phyloP scores from a whole-genome alignment of 2,888 invertebrate species.

The Beris chalybata region DNA sequence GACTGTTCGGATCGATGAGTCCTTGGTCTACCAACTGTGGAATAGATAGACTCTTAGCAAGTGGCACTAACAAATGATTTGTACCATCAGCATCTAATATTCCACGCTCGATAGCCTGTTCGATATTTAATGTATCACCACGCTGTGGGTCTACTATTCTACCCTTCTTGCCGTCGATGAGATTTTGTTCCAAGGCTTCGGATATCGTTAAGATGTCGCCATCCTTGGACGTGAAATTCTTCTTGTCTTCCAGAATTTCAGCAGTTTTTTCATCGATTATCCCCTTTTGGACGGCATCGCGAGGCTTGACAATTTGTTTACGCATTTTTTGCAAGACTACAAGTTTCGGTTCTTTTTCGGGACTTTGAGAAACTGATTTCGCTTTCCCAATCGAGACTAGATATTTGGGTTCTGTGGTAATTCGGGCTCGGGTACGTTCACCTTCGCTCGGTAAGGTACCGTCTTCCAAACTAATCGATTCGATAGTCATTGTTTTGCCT shows the following conservation, averaged over 20 bases:
- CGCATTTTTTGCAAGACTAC: constrained; percentile 77
- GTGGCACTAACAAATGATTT: constrained; percentile 75
- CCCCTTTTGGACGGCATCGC: constrained; percentile 76
- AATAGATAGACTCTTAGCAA: constrained; percentile 78
- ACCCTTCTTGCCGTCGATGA: constrained; percentile 74
- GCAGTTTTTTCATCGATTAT: constrained; percentile 78
- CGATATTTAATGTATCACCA: constrained; percentile 77
- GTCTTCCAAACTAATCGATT: constrained; percentile 53
- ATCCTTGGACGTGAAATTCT: constrained; percentile 61
- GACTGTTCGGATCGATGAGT: constrained; percentile 71
- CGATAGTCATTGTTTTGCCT: constrained; percentile 43
- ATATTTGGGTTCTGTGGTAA: constrained; percentile 68
- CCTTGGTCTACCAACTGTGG: constrained; percentile 86
- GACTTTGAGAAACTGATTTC: constrained; percentile 59
- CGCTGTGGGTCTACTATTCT: constrained; percentile 81
- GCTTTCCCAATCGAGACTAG: constrained; percentile 66
- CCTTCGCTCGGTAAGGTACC: constrained; percentile 59
- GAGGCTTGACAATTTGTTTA: constrained; percentile 72
- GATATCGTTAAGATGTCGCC: constrained; percentile 70
- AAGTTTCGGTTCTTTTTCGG: constrained; percentile 67
- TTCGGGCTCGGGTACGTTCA: constrained; percentile 57
- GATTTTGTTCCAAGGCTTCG: constrained; percentile 71
- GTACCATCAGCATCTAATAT: constrained; percentile 76
- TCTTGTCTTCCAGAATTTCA: constrained; percentile 65
- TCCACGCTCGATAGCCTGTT: constrained; percentile 81